Conservation (phyloP, 2,113 vertebrate species). For the Galemys pyrenaicus region DNA sequence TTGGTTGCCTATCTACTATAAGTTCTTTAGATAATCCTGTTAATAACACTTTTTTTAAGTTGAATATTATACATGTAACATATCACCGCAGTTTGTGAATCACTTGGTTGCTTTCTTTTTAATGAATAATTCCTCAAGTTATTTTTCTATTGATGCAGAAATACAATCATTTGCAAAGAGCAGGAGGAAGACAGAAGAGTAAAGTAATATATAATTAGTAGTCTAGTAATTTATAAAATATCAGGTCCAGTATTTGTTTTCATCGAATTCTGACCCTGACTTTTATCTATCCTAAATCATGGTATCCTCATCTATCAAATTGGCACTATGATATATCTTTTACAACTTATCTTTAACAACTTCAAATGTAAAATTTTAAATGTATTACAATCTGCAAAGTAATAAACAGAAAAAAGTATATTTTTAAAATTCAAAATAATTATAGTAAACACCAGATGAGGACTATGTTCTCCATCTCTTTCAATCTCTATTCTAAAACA, state of each 20-base stretch:
- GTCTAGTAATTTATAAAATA: background rate
- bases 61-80: background rate
- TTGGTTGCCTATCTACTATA: background rate
- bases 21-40: background rate
- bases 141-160: background rate
- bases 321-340: no score
- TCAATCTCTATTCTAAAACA: background rate
- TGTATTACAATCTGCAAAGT: background rate
- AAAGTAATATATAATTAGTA: fast-evolving
- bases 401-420: background rate
- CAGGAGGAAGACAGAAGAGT: background rate
- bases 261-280: background rate
- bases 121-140: background rate
- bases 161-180: background rate
- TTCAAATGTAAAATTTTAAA: background rate
- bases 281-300: background rate
- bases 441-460: background rate
- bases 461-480: background rate
- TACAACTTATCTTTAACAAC: no score
- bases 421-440: background rate
- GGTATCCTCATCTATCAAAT: background rate
- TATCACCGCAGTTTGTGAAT: background rate
- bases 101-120: background rate
- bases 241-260: background rate
- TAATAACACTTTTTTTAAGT: background rate